phyloP scores from a whole-genome alignment of 2,888 invertebrate species.

The Chironomus tentans region DNA sequence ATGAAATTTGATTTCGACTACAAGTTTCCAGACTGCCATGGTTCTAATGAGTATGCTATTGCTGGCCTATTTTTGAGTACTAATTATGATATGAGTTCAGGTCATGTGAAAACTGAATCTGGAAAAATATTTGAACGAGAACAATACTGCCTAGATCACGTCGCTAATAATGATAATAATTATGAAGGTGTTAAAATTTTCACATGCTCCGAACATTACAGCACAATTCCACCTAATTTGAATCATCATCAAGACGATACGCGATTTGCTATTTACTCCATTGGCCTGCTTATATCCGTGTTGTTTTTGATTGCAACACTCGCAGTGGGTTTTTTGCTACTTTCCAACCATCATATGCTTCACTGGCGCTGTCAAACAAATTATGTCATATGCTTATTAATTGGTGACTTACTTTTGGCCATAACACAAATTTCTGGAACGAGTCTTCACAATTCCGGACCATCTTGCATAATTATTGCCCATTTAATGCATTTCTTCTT shows the following conservation, averaged over 20 bases:
- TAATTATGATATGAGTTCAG: conserved; percentile 44
- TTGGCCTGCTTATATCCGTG: conserved; percentile 68
- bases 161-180: conserved; percentile 19
- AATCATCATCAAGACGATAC: conserved; percentile 41
- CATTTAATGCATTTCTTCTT: conserved; percentile 81
- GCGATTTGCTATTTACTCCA: conserved; percentile 64
- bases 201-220: conserved; percentile 22
- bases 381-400: conserved; percentile 72
- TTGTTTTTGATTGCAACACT: conserved; percentile 73
- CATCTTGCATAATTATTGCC: conserved; percentile 61
- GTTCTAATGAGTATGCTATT: conserved; percentile 46
- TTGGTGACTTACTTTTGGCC: conserved; percentile 71
- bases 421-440: conserved; percentile 62
- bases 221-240: background rate
- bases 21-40: conserved; percentile 50
- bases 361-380: conserved; percentile 85
- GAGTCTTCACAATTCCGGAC: conserved; percentile 49
- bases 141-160: conserved; percentile 33
- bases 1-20: conserved; percentile 37
- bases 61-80: conserved; percentile 49
- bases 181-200: conserved; percentile 24
- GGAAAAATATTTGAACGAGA: conserved; percentile 34
- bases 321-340: conserved; percentile 67
- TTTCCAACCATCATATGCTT: conserved; percentile 73
- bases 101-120: conserved; percentile 46